These are phyloP conservation scores for Hypselothyrea guttata DNA, from an alignment of 2,888 invertebrate genomes.

Conservation along the genomic window DNA sequence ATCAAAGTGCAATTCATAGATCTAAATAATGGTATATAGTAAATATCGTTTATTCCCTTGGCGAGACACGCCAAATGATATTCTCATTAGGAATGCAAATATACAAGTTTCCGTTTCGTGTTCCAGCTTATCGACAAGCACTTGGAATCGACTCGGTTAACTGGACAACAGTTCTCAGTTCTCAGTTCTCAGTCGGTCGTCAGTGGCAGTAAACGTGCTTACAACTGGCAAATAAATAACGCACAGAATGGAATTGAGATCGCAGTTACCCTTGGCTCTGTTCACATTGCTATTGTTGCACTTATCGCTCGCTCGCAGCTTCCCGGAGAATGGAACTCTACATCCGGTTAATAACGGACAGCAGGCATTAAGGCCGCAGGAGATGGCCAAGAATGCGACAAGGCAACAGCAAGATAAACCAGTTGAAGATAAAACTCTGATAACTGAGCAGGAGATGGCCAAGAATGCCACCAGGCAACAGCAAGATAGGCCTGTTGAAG, in stretches of 20 bases:
- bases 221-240: slow-evolving; percentile 26
- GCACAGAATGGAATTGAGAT: slow-evolving; percentile 2
- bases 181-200: slow-evolving; percentile 42
- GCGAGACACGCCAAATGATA: slow-evolving; percentile 12
- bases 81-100: slow-evolving; percentile 49
- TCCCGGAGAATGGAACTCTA: slow-evolving; percentile 20
- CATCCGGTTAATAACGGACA: slow-evolving; percentile 20
- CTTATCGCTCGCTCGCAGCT: slow-evolving; percentile 12
- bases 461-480: neutral
- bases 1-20: no score
- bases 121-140: slow-evolving; percentile 52
- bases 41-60: no score
- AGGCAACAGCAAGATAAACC: neutral
- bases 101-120: slow-evolving; percentile 50
- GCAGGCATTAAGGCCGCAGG: neutral
- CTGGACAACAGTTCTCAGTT: slow-evolving; percentile 8
- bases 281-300: slow-evolving; percentile 31
- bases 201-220: slow-evolving; percentile 61
- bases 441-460: no score
- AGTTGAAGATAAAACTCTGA: neutral
- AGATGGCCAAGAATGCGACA: neutral
- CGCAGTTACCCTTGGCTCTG: slow-evolving; percentile 16
- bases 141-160: slow-evolving; percentile 20
- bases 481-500: neutral
- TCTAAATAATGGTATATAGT: no score